These are phyloP conservation scores for Perodicticus potto DNA, from an alignment of 2,797 vertebrate genomes.

Conservation along the genomic window DNA sequence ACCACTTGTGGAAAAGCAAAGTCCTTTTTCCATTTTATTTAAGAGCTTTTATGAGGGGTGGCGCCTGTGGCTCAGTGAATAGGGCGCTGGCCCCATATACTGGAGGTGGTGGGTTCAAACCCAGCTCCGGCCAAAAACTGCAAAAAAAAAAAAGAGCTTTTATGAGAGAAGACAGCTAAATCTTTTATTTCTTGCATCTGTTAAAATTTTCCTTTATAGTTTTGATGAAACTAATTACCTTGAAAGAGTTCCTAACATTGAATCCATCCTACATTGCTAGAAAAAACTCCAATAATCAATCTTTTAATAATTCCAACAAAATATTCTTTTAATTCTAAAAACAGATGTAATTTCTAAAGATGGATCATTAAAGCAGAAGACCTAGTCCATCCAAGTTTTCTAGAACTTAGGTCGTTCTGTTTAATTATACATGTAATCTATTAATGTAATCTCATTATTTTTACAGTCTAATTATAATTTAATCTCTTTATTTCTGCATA, in stretches of 20 bases:
- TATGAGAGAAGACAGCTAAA: no score
- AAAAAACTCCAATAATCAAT: not conserved
- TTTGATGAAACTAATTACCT: not conserved
- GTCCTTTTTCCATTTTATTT: not conserved
- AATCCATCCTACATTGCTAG: not conserved
- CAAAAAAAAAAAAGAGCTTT: no score
- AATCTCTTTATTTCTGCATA: not conserved
- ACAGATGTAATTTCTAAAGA: not conserved
- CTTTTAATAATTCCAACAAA: not conserved
- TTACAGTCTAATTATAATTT: not conserved
- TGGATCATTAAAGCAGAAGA: not conserved
- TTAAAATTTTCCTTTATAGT: not conserved
- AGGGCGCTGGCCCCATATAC: no score
- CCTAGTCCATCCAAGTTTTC: not conserved
- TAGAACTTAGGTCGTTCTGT: not conserved
- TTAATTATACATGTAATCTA: not conserved
- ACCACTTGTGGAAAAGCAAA: not conserved
- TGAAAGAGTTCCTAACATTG: conserved; percentile 12
- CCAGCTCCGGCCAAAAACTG: no score
- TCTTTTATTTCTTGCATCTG: not conserved
- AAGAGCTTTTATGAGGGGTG: not conserved
- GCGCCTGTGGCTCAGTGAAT: no score
- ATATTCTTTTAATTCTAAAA: conserved; percentile 20
- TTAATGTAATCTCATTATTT: not conserved
- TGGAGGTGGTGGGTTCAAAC: no score